Conservation (phyloP, 2,888 invertebrate species). For the Pristionchus arcanus region DNA sequence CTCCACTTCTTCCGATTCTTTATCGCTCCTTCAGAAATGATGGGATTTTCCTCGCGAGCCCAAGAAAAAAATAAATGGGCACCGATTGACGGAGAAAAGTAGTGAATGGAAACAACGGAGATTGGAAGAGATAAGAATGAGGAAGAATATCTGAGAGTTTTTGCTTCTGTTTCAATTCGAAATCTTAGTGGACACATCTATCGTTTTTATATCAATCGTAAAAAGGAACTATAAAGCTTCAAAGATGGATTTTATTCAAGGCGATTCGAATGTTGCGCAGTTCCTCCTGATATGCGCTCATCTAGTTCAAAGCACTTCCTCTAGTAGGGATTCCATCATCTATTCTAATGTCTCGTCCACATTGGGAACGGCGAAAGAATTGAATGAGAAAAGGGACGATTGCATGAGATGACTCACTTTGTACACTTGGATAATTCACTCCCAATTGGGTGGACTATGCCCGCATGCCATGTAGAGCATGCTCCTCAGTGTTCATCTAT, state of each 20-base stretch:
- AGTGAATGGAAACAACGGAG: neutral
- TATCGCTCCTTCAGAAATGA: conserved; percentile 10
- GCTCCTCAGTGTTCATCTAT: neutral
- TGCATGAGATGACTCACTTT: neutral
- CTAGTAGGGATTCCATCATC: neutral
- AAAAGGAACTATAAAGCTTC: neutral
- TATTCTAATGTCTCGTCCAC: neutral
- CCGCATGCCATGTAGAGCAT: neutral
- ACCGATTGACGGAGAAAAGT: neutral
- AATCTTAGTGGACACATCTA: neutral
- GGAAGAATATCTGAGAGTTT: neutral
- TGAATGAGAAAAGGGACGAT: neutral
- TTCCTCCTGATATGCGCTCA: neutral
- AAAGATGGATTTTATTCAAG: neutral
- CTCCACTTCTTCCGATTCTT: conserved; percentile 17
- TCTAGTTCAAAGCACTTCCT: neutral
- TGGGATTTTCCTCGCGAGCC: conserved; percentile 40
- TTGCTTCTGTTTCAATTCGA: neutral
- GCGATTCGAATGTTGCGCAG: neutral
- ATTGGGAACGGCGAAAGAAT: neutral
- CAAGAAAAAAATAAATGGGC: conserved; percentile 10
- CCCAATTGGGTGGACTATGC: conserved; percentile 20
- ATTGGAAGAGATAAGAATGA: neutral
- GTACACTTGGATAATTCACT: neutral
- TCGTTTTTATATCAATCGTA: neutral